A percentile compares a stretch with the other conserved stretches of the same genome.
Conservation (phyloP, 1,140 invertebrate species). For the Diachasma alloeum region DNA sequence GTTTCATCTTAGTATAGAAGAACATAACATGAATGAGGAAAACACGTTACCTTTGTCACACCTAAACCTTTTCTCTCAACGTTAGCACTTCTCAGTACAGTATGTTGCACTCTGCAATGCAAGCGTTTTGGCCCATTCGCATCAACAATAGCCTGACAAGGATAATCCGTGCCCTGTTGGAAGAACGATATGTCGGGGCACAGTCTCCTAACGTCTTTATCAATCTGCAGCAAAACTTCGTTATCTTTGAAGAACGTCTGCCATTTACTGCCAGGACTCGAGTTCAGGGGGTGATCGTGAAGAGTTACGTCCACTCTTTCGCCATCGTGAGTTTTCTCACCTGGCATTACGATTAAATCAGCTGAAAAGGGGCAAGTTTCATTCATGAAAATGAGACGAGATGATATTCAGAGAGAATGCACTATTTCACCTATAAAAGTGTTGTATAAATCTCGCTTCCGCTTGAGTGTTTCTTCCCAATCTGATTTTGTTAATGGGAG, state of each 20-base stretch:
- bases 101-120: constrained; percentile 87
- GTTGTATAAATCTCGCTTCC: constrained; percentile 80
- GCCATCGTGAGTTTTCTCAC: constrained; percentile 65
- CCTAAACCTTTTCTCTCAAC: constrained; percentile 89
- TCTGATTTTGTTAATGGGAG: constrained; percentile 72
- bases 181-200: constrained; percentile 98
- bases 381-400: background rate
- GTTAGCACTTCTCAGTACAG: constrained; percentile 85
- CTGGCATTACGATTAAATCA: constrained; percentile 83
- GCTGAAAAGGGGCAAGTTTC: constrained; percentile 64
- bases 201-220: constrained; percentile 94
- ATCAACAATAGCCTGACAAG: constrained; percentile 77
- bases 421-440: constrained; percentile 78
- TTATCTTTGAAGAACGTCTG: constrained; percentile 95
- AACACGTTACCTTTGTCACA: constrained; percentile 78
- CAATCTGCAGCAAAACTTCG: constrained; percentile 94
- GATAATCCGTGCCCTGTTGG: constrained; percentile 90
- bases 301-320: constrained; percentile 67
- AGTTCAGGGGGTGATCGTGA: constrained; percentile 90
- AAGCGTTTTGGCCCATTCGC: constrained; percentile 80
- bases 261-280: constrained; percentile 94
- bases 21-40: too few species aligned
- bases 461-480: constrained; percentile 73
- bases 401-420: background rate
- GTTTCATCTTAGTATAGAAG: too few species aligned